These are phyloP conservation scores for Polymixis flavicincta DNA, from an alignment of 2,888 invertebrate genomes.

Conservation along the genomic window DNA sequence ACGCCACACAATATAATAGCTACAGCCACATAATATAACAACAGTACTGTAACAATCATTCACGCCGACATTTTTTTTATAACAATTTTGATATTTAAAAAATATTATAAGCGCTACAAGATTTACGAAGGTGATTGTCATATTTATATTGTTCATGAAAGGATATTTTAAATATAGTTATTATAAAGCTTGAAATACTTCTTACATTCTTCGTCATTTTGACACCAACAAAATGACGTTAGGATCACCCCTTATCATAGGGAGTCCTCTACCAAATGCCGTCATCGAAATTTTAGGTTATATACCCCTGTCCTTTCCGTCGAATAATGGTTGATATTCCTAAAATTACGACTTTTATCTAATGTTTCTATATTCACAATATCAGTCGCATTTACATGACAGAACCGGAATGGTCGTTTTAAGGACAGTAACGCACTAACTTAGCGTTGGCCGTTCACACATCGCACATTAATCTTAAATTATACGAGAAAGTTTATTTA, in stretches of 20 bases:
- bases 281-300: not conserved
- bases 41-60: constrained; percentile 56
- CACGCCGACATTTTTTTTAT: constrained; percentile 40
- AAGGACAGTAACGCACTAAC: constrained; percentile 3
- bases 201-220: not conserved
- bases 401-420: constrained; percentile 43
- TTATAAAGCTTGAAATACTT: constrained; percentile 37
- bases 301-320: not conserved
- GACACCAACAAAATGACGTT: not conserved
- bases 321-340: constrained; percentile 4
- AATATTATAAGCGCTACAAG: constrained; percentile 60
- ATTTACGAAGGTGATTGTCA: constrained; percentile 60
- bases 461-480: constrained; percentile 17
- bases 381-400: constrained; percentile 58
- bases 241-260: constrained; percentile 39
- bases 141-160: constrained; percentile 37
- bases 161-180: constrained; percentile 21
- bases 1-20: constrained; percentile 40
- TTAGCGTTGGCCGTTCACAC: not conserved
- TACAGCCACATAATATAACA: constrained; percentile 52
- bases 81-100: constrained; percentile 52
- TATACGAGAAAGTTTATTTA: constrained; percentile 35
- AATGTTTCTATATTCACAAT: constrained; percentile 55
- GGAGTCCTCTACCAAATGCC: constrained; percentile 8
- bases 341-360: constrained; percentile 31